Evolutionary conservation across 2,797 vertebrate genomes (phyloP).

Genomic region (Mormyrus proboscirostris): DNA sequence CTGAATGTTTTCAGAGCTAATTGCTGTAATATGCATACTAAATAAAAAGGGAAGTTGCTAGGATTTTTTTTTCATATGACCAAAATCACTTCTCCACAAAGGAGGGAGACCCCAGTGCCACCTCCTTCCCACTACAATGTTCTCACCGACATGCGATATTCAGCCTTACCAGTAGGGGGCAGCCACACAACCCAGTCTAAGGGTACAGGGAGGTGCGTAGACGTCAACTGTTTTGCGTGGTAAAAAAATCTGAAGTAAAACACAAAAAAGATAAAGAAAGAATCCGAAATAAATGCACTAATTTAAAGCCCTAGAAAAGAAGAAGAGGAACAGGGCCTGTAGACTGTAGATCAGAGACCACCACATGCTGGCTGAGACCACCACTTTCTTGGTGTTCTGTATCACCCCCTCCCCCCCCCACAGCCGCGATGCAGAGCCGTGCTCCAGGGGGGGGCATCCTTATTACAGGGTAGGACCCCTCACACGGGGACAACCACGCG

Average conservation of each 20-base stretch:
- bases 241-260: background rate
- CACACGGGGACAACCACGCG: background rate
- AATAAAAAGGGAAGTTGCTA: background rate
- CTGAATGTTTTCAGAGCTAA: background rate
- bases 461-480: slow-evolving; percentile 8
- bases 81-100: background rate
- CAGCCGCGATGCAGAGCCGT: background rate
- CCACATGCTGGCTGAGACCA: background rate
- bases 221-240: background rate
- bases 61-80: background rate
- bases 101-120: background rate
- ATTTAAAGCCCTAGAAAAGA: background rate
- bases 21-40: background rate
- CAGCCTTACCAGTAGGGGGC: background rate
- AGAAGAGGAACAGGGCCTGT: background rate
- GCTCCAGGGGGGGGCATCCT: background rate
- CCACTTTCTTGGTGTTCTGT: background rate
- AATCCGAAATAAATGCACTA: background rate
- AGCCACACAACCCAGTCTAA: background rate
- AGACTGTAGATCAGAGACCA: background rate
- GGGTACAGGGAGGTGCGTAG: too few relatives aligned
- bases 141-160: background rate
- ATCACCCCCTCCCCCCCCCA: background rate
- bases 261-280: background rate
- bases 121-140: background rate